Conservation (phyloP, 1,140 invertebrate species). For the Caenorhabditis tropicalis region DNA sequence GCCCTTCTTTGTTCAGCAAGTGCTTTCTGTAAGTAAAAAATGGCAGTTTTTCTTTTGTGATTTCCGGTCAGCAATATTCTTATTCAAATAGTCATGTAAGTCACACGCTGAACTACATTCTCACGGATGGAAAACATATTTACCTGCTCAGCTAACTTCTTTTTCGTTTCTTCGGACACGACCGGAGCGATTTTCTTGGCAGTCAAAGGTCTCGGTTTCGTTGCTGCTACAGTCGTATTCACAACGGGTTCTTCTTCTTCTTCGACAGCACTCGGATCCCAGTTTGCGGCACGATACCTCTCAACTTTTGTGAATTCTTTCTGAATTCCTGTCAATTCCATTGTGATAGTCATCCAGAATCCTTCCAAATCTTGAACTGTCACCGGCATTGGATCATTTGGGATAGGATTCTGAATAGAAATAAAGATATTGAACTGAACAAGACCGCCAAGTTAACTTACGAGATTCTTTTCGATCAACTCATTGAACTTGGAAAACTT, state of each 20-base stretch:
- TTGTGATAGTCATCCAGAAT: conserved; percentile 13
- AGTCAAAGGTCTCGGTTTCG: background rate
- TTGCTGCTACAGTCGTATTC: background rate
- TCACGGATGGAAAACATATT: background rate
- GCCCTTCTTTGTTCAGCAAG: conserved; percentile 1
- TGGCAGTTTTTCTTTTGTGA: too few species aligned
- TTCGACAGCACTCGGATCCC: background rate
- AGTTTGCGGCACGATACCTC: background rate
- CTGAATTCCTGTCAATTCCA: background rate
- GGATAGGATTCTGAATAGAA: background rate
- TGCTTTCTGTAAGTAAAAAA: background rate
- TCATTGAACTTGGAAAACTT: conserved; percentile 27
- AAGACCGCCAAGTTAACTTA: background rate
- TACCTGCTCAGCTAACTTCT: conserved; percentile 20
- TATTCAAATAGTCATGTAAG: too few species aligned
- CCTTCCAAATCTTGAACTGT: conserved; percentile 13
- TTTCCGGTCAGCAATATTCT: too few species aligned
- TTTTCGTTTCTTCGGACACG: background rate
- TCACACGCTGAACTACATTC: too few species aligned
- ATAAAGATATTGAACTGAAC: background rate
- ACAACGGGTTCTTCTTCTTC: background rate
- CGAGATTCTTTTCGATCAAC: background rate
- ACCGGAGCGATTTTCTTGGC: background rate
- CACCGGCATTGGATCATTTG: background rate
- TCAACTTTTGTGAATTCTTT: conserved; percentile 20